Conservation (phyloP, 2,797 vertebrate species). For the Odontamblyopus lacepedii region DNA sequence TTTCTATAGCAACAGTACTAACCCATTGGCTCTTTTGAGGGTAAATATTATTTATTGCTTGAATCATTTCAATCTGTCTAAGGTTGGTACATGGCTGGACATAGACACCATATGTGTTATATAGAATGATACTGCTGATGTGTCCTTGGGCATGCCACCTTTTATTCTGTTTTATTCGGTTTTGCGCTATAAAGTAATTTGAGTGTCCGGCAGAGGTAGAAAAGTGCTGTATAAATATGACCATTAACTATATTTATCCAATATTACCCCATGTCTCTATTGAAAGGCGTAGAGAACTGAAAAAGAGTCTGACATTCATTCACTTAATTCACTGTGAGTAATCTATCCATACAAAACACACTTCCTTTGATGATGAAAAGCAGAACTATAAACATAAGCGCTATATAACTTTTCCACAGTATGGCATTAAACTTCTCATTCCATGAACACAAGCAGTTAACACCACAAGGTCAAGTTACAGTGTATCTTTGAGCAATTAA, state of each 20-base stretch:
- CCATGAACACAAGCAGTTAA: neutral
- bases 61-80: too few species aligned
- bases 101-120: too few species aligned
- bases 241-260: neutral
- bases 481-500: too few species aligned
- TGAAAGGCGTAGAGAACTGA: neutral
- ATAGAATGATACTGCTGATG: neutral
- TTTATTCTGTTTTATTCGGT: neutral
- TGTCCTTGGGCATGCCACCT: neutral
- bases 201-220: neutral
- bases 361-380: neutral
- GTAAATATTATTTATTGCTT: too few species aligned
- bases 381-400: too few species aligned
- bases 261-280: neutral
- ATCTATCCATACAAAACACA: neutral
- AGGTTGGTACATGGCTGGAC: too few species aligned
- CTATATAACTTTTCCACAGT: neutral
- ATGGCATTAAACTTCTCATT: neutral
- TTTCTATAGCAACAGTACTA: too few species aligned
- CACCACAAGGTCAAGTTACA: too few species aligned
- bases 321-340: neutral
- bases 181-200: neutral
- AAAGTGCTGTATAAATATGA: neutral
- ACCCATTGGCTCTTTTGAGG: too few species aligned
- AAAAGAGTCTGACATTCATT: neutral